Percentiles rank a stretch among this genome's conserved stretches.
Conservation (phyloP, 2,113 vertebrate genomes). For the Spilogale gracilis region DNA sequence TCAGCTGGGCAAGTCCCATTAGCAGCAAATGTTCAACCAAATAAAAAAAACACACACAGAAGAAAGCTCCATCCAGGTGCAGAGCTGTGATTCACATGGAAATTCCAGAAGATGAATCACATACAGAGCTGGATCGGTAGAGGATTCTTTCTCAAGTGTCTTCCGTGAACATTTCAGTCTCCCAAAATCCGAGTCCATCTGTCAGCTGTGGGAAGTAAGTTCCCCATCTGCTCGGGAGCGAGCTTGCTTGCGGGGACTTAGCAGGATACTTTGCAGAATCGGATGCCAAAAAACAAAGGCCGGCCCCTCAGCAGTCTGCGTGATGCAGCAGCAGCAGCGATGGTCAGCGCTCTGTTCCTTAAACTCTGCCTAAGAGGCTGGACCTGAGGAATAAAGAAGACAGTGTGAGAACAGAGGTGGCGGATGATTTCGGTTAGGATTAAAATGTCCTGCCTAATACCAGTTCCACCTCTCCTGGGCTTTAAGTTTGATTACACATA, state of each 20-base stretch:
- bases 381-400: constrained; percentile 88
- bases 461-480: not conserved
- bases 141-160: constrained; percentile 71
- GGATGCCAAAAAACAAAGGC: constrained; percentile 62
- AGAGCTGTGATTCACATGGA: constrained; percentile 84
- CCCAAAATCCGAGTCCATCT: constrained; percentile 78
- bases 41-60: constrained; percentile 66
- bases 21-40: constrained; percentile 83
- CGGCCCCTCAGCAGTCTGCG: constrained; percentile 37
- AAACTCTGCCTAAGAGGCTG: constrained; percentile 93
- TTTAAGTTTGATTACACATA: not conserved
- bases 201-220: constrained; percentile 70
- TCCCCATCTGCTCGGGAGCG: constrained; percentile 73
- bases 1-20: constrained; percentile 78
- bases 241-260: constrained; percentile 57
- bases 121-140: constrained; percentile 74
- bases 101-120: constrained; percentile 85
- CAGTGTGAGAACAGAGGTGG: not conserved
- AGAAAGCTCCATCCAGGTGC: constrained; percentile 83
- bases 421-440: not conserved
- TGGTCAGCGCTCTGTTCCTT: constrained; percentile 45
- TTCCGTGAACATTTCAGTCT: constrained; percentile 78
- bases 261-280: constrained; percentile 41
- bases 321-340: not conserved
- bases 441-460: not conserved